Evolutionary conservation across 2,797 vertebrate species (phyloP).

Genomic region (Gallinago stenura): DNA sequence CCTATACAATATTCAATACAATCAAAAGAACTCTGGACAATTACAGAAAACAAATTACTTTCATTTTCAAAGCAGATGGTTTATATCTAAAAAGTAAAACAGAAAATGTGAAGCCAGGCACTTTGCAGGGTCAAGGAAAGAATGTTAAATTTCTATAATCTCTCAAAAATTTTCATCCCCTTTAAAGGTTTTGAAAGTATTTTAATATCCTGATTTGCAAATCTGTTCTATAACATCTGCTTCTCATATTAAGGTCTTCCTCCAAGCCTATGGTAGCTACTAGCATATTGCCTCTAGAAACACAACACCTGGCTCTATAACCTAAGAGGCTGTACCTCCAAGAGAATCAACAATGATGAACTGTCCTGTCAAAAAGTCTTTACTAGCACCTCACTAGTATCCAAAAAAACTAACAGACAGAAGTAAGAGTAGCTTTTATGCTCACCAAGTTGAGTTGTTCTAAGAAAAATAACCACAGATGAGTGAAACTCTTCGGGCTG

Average conservation of each 20-base stretch:
- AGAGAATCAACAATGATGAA: neutral
- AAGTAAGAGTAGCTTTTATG: neutral
- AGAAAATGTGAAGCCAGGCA: neutral
- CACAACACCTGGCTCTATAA: neutral
- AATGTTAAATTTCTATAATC: neutral
- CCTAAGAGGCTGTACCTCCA: neutral
- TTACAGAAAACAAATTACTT: neutral
- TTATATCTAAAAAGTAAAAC: neutral
- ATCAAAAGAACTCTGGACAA: neutral
- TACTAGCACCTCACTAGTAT: neutral
- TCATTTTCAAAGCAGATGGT: neutral
- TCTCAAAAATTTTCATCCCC: neutral
- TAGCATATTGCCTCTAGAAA: neutral
- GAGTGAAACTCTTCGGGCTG: neutral
- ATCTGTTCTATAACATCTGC: neutral
- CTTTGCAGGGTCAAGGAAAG: neutral
- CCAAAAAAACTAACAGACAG: neutral
- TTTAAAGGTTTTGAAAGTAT: neutral
- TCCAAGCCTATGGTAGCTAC: neutral
- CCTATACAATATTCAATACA: neutral
- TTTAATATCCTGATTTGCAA: neutral
- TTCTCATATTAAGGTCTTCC: neutral
- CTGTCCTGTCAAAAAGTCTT: neutral
- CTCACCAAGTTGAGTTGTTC: neutral
- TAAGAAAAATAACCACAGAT: neutral